Evolutionary conservation across 1,140 invertebrate species (phyloP), one percentile per base, ranked within the genome.

Genomic region (Pseudomyrmex pallidus): DNA sequence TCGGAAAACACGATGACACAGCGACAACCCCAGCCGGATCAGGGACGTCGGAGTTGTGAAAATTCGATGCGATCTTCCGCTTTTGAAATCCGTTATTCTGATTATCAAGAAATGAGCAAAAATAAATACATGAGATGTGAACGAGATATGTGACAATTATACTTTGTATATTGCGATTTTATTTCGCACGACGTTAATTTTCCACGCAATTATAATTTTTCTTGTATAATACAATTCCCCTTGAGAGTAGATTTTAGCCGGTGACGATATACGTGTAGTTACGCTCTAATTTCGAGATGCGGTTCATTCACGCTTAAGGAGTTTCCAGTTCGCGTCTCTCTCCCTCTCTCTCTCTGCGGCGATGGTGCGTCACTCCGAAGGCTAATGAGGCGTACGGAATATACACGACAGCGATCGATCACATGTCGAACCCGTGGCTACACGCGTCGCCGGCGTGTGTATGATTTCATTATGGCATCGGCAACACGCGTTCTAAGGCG

Each of bases 1-100:
- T 86, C 87, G 88, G 88, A 89, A 89, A 89, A 89, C 88, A 89
- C 85, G 85, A 63, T 77, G 87, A 80, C 82, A 70, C 78, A 72
- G 83, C 87, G 78, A 80, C 87, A 83, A 59, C 86, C 25, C 73
- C 74, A 63, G 74, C 62, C 63, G 64, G 73, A 56, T 85, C 86
- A 83, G 56, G 87, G 68, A 88, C 68, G 77, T 66, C 35, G 35
- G 35, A 35, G 35, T 7, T 7, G 35, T 5, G 35, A 7, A 35
- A 35, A 35, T 35, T 7, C 5, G 35, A 7, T 35, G 35, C 5
- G 35, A 35, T 35, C 35, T 35, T 35, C 7, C 5, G 35, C 35
- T 35, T 35, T 35, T 35, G 35, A 35, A 0, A 35, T 35, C 5
- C 5, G 35, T 35, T 5, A 35, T 35, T 35, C 7, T 35, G 35